A percentile compares a stretch with the other conserved stretches of the same genome.
phyloP scores from a whole-genome alignment of 2,888 invertebrate genomes.

The Volucella zonaria region DNA sequence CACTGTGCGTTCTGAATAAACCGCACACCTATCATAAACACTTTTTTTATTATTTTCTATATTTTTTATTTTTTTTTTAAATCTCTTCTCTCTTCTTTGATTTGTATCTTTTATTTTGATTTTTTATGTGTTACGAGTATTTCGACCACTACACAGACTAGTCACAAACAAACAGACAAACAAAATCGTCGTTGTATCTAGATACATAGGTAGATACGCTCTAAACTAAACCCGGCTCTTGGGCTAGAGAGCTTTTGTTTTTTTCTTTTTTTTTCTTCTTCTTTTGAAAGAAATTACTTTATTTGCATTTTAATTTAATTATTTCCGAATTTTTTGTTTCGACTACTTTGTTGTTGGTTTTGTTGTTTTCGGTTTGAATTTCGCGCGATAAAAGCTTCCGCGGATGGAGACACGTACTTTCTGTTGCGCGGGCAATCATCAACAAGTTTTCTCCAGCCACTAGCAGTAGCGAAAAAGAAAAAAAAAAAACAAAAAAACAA shows the following conservation, averaged over 20 bases:
- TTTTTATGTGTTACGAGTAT: too few species aligned
- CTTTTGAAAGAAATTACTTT: conserved; percentile 36
- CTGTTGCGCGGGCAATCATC: background rate
- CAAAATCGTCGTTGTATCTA: too few species aligned
- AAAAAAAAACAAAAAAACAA: conserved; percentile 3
- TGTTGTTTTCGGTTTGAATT: too few species aligned
- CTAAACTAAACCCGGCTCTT: background rate
- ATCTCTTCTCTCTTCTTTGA: background rate
- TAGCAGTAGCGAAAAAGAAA: background rate
- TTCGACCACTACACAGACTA: too few species aligned
- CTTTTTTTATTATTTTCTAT: background rate
- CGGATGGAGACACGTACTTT: conserved; percentile 7
- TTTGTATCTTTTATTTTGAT: background rate
- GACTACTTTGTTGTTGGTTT: too few species aligned
- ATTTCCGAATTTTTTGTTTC: conserved; percentile 22
- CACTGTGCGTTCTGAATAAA: background rate
- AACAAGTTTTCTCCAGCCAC: conserved; percentile 47
- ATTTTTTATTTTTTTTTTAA: background rate
- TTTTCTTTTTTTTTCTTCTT: background rate
- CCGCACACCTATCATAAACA: too few species aligned
- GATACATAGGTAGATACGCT: background rate
- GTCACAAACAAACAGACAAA: background rate
- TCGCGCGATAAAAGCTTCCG: conserved; percentile 16
- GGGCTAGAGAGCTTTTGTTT: conserved; percentile 38
- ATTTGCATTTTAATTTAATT: conserved; percentile 33